Evolutionary conservation across 2,888 invertebrate genomes (phyloP), one percentile per base, ranked within the genome.

Genomic region (Coelinius sp.): DNA sequence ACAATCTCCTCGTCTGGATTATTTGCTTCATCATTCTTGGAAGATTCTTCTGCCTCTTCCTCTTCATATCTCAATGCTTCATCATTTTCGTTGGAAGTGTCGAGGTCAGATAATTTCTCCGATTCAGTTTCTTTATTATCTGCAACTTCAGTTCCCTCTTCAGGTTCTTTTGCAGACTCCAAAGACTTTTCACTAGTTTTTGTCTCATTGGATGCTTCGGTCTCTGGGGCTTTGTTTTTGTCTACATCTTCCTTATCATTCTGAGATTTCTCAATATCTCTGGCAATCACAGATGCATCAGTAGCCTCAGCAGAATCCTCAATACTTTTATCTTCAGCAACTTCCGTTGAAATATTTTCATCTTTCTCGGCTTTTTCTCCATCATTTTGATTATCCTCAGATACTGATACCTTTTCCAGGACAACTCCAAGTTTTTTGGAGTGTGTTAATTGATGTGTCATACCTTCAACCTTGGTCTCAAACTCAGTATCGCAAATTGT

Each of bases 391-490:
- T 5, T 12, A 25, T 5, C 44, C 35, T 75, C 75, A 14, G 66
- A 17, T 10, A 78, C 6, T 0, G 12, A 17, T 10, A 84, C 56
- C 66, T 80, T 83, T 10, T 80, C 27, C 12, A 86, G 73, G 59
- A 82, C 79, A 4, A 87, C 71, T 66, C 78, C 73, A 4, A 80
- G 78, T 24, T 80, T 82, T 49, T 85, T 86, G 31, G 78, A 80
- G 62, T 87, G 87, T 0, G 80, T 78, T 12, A 87, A 62, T 67
- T 82, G 80, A 46, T 87, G 87, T 8, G 79, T 75, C 41, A 80
- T 74, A 14, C 81, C 80, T 10, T 76, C 65, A 0, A 84, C 71
- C 71, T 80, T 85, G 31, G 74, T 85, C 24, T 81, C 79, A 52
- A 77, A 85, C 41, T 73, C 75, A 14, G 76, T 74, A 10, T 70